Conservation (phyloP, 2,113 vertebrate genomes). For the Antechinus flavipes region DNA sequence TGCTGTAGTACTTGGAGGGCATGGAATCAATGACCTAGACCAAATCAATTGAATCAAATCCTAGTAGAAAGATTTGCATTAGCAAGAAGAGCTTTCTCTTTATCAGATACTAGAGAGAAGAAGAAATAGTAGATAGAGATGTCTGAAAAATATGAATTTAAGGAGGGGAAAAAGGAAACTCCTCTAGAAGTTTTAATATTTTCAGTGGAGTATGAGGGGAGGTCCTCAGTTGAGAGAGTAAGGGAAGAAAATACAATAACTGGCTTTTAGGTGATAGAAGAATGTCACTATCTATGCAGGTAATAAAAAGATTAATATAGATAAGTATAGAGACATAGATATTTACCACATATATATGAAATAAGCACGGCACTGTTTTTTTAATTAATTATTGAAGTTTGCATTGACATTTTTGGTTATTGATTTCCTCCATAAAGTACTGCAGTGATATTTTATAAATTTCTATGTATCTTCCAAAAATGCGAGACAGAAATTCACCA, state of each 20-base stretch:
- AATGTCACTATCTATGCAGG: not conserved
- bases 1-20: not conserved
- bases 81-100: not conserved
- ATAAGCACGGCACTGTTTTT: not conserved
- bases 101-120: not conserved
- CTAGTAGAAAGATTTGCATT: not conserved
- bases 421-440: slow-evolving; percentile 18
- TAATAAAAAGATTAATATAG: not conserved
- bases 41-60: no score
- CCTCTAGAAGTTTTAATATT: not conserved
- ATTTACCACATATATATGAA: not conserved
- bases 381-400: not conserved
- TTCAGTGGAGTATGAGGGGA: not conserved
- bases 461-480: slow-evolving; percentile 54
- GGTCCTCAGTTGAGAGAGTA: not conserved
- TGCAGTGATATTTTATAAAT: slow-evolving; percentile 46
- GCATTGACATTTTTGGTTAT: not conserved
- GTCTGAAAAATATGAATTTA: not conserved
- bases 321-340: not conserved
- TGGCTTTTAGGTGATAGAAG: not conserved
- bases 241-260: not conserved
- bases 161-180: not conserved
- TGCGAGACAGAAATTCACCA: slow-evolving; percentile 54
- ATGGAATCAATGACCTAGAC: not conserved
- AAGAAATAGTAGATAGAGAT: not conserved